Percentiles rank a stretch among this genome's conserved stretches.
These are phyloP conservation scores for Panagrolaimus sp. DNA, from an alignment of 1,140 invertebrate genomes.

Conservation along the genomic window DNA sequence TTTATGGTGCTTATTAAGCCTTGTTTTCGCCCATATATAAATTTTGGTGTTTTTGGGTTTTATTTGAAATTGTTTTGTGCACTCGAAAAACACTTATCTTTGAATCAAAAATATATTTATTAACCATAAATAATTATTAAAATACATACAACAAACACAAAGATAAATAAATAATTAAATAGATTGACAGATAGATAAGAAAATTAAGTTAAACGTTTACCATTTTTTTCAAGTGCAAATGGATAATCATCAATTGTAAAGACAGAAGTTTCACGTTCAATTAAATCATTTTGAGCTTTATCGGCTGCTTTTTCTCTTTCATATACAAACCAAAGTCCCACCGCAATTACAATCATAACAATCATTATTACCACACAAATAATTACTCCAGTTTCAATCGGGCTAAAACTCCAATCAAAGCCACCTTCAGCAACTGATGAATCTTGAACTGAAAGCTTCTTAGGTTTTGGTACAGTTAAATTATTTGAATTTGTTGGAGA, in stretches of 20 bases:
- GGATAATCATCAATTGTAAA: not conserved
- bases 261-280: not conserved
- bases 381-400: not conserved
- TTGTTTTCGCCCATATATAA: too few relatives aligned
- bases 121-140: too few relatives aligned
- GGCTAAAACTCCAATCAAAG: not conserved
- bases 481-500: not conserved
- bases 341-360: not conserved
- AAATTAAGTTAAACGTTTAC: not conserved
- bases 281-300: not conserved
- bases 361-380: not conserved
- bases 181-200: too few relatives aligned
- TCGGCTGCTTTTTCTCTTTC: not conserved
- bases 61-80: too few relatives aligned
- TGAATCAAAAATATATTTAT: too few relatives aligned
- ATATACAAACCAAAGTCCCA: slow-evolving; percentile 1
- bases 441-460: not conserved
- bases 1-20: too few relatives aligned
- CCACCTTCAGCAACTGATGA: not conserved
- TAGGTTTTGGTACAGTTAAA: not conserved
- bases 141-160: too few relatives aligned
- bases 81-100: too few relatives aligned
- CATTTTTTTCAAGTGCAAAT: not conserved
- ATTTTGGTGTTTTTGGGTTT: too few relatives aligned
- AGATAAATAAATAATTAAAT: not conserved